These are phyloP conservation scores for Poeciliopsis turneri DNA, from an alignment of 2,797 vertebrate genomes.

Conservation along the genomic window DNA sequence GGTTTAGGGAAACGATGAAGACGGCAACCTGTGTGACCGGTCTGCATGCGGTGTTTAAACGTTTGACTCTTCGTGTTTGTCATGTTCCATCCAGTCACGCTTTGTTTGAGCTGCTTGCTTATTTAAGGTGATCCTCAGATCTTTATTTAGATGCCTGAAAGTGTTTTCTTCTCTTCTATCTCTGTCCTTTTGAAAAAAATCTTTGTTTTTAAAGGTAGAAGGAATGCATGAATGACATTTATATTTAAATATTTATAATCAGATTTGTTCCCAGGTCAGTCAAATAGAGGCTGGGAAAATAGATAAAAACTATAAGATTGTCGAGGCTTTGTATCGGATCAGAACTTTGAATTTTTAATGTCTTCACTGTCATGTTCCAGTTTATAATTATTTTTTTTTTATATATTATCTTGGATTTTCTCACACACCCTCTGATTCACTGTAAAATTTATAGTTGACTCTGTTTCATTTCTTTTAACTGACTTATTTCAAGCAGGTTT, in stretches of 20 bases:
- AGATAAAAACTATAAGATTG: not conserved
- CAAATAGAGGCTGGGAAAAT: not conserved
- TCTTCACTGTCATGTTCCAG: no score
- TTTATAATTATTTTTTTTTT: no score
- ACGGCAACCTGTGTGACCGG: slow-evolving; percentile 16
- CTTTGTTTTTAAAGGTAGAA: slow-evolving; percentile 22
- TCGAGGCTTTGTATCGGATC: no score
- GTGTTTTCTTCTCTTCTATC: slow-evolving; percentile 53
- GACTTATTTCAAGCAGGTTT: no score
- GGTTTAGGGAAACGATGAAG: slow-evolving; percentile 32
- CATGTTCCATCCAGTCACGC: slow-evolving; percentile 37
- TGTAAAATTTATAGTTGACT: no score
- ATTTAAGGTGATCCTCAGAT: slow-evolving; percentile 45
- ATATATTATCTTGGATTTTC: no score
- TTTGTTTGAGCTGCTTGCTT: slow-evolving; percentile 45
- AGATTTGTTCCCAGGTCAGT: not conserved
- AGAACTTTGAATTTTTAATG: no score
- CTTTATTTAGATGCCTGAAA: slow-evolving; percentile 65
- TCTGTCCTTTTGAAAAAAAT: slow-evolving; percentile 34
- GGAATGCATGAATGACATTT: slow-evolving; percentile 6
- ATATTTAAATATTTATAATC: not conserved
- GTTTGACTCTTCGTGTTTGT: slow-evolving; percentile 15
- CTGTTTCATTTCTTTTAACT: no score
- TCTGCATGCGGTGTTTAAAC: slow-evolving; percentile 41
- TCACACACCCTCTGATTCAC: no score